Evolutionary conservation across 2,797 vertebrate species (phyloP).

Genomic region (Rhinichthys osculus): DNA sequence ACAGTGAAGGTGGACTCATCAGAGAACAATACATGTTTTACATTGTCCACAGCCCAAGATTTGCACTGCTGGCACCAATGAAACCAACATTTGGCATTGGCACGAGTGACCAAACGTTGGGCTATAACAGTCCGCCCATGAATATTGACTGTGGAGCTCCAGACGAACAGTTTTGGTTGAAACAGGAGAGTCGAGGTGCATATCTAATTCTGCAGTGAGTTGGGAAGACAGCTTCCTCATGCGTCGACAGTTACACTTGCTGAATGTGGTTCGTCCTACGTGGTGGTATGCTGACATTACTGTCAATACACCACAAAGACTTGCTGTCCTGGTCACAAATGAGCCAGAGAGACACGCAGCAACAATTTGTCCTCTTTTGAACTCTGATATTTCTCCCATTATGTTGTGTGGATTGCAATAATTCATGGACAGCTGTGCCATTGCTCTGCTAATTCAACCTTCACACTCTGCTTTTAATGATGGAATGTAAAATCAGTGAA

Average conservation of each 20-base stretch:
- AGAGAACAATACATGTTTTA: too few species aligned
- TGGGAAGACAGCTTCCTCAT: neutral
- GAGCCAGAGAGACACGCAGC: neutral
- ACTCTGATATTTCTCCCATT: neutral
- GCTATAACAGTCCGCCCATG: neutral
- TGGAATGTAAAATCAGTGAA: conserved; percentile 1
- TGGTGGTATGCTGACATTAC: neutral
- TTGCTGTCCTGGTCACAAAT: neutral
- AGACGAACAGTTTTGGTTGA: too few species aligned
- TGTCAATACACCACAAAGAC: neutral
- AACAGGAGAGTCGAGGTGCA: too few species aligned
- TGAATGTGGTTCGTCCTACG: neutral
- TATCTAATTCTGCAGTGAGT: neutral
- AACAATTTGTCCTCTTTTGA: neutral
- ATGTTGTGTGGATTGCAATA: neutral
- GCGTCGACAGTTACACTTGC: neutral
- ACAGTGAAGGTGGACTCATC: too few species aligned
- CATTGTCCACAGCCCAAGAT: too few species aligned
- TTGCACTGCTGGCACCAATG: too few species aligned
- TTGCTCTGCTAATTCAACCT: neutral
- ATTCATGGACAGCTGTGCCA: neutral
- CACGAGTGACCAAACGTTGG: too few species aligned
- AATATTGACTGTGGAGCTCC: neutral
- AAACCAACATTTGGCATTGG: too few species aligned
- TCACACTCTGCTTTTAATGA: neutral